Evolutionary conservation across 2,888 invertebrate genomes (phyloP), one percentile per base, ranked within the genome.

Genomic region (Pteria penguin): DNA sequence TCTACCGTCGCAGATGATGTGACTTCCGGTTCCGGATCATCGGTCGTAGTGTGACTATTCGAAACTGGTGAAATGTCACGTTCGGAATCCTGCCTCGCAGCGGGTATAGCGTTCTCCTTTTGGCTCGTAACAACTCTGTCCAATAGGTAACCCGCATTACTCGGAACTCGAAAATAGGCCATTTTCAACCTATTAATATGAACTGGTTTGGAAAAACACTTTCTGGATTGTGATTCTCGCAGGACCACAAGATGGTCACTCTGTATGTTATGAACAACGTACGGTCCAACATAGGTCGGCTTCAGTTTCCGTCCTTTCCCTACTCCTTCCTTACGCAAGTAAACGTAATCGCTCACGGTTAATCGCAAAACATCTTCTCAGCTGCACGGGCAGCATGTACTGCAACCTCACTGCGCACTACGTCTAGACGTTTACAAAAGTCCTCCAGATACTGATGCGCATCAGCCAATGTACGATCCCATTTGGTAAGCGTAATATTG

Each of bases 101-200:
- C n/a, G n/a, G n/a, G n/a, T n/a, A n/a, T n/a, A n/a, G n/a, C n/a
- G n/a, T n/a, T n/a, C n/a, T n/a, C n/a, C n/a, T n/a, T n/a, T n/a
- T n/a, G n/a, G n/a, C n/a, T n/a, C n/a, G 22, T n/a, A 4, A n/a
- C 57, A 57, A n/a, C 57, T 57, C 24, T 57, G 57, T 57, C n/a
- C 14, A 5, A 5, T 57, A 57, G 8, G n/a, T 57, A 57, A 22
- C 57, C 57, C n/a, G 57, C 24, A 57, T 8, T 8, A 57, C n/a
- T 57, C 57, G 57, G 57, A n/a, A 22, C n/a, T 8, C 57, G 57
- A 57, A 57, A 5, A 57, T 57, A 22, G 11, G 22, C 57, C 5
- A n/a, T 5, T 5, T 57, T 57, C 57, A n/a, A 22, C 4, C 57
- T 8, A 22, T 57, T 57, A 14, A 22, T 57, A 5, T 57, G 57